Evolutionary conservation across 1,140 invertebrate species (phyloP), one percentile per base, ranked within the genome.

Genomic region (Drosophila aff.): DNA sequence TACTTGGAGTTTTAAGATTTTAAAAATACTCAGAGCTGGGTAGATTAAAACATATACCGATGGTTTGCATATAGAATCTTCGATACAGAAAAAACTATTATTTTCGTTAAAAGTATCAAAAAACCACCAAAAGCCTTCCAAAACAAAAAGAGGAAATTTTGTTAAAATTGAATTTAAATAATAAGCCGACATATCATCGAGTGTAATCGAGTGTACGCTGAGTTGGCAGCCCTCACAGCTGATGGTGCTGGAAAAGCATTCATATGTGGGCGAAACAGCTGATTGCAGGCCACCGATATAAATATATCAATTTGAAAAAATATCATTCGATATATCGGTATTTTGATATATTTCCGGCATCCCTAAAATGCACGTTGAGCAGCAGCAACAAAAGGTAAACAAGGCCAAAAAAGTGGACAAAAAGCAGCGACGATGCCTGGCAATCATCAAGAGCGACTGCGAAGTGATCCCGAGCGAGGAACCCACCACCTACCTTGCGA

Each of bases 401-500:
- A 86, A 80, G 53, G 64, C 57, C 4, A 89, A 81, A 66, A 92
- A 92, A 40, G 82, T 82, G 4, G 80, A 87, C 3, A 92, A 91
- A 71, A 92, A 92, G 36, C 82, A 84, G 55, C 63, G 72, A 2
- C 77, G 87, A 33, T 91, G 91, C 18, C 28, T 90, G 18, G 87
- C 91, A 2, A 92, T 90, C 5, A 92, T 92, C 33, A 72, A 79
- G 68, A 55, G 40, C 7, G 91, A 92, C 36, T 87, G 67, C 21
- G 50, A 80, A 18, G 80, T 92, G 93, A 76, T 93, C 55, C 79
- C 36, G 23, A 90, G 82, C 36, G 80, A 77, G 4, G 23, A 38
- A 0, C 77, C 91, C 7, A 91, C 91, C 9, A 16, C 38, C 4
- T 71, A 62, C 44, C 57, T 92, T 40, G 82, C 74, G 7, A 44